These are phyloP conservation scores for Xylocampa areola DNA, from an alignment of 2,888 invertebrate genomes.

Conservation along the genomic window DNA sequence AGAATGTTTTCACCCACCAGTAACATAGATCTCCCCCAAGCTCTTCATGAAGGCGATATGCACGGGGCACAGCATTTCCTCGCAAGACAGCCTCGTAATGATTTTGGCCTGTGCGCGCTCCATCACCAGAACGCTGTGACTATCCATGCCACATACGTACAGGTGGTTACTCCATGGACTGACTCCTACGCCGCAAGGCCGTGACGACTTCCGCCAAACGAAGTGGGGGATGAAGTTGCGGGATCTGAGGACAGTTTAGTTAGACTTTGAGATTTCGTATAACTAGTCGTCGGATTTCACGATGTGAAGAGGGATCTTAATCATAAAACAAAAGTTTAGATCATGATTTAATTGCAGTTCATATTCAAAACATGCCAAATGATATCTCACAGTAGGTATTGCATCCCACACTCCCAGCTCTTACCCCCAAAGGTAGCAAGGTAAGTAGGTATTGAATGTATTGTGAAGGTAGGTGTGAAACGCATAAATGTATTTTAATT, in stretches of 20 bases:
- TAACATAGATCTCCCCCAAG: conserved; percentile 90
- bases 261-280: no score
- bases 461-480: no score
- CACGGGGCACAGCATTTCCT: conserved; percentile 91
- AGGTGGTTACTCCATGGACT: conserved; percentile 91
- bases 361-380: no score
- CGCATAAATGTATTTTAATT: no score
- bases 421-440: no score
- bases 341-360: no score
- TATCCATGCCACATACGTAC: conserved; percentile 92
- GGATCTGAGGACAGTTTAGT: conserved; percentile 69
- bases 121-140: conserved; percentile 89
- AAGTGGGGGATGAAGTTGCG: conserved; percentile 88
- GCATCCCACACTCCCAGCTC: no score
- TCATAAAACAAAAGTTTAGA: no score
- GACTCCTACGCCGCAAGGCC: conserved; percentile 92
- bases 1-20: conserved; percentile 79
- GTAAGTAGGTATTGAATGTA: no score
- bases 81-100: conserved; percentile 85
- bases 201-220: conserved; percentile 88
- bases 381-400: no score
- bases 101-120: conserved; percentile 86
- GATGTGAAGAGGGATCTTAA: no score
- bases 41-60: conserved; percentile 90
- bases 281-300: no score